Evolutionary conservation across 2,113 vertebrate genomes (phyloP), one percentile per base, ranked within the genome.

Genomic region (Festucalex cinctus): DNA sequence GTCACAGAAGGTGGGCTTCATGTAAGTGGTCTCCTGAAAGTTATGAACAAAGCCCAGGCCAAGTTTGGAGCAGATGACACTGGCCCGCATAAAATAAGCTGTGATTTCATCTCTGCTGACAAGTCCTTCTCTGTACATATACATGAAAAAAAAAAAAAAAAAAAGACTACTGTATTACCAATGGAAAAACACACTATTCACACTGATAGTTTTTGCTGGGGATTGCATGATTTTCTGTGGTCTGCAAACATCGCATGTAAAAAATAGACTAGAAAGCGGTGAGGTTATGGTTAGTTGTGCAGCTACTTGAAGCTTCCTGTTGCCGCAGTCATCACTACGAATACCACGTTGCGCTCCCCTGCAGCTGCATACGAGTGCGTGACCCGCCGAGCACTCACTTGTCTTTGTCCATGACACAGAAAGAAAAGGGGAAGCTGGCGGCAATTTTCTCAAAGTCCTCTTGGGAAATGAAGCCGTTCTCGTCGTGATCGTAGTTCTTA

Each of bases 361-460:
- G 56, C 57, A 70, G 69, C 54, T 22, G 73, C 39, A 73, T 70
- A 60, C 65, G 59, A 73, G 44, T 8, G 26, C 1, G 43, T 58
- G 80, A 80, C 77, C 78, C 35, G 64, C 46, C 69, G 64, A 62
- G 73, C 61, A 82, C 93, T 90, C 77, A 98, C 96, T 95, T 95
- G 84, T 97, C 95, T 88, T 95, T 97, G 85, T 96, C 95, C 94
- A 98, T 95, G 75, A 98, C 92, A 85, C 96, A 98, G 90, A 97
- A 98, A 14, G 96, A 98, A 81, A 98, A 98, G 0, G 96, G 96
- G 77, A 98, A 98, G 78, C 96, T 98, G 17, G 95, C 93, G 37
- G 96, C 95, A 76, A 97, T 98, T 88, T 96, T 97, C 88, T 97
- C 94, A 93, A 98, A 98, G 65, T 97, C 96, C 79, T 93, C 95